phyloP scores from a whole-genome alignment of 2,888 invertebrate species.

The Drosophila barbarae region DNA sequence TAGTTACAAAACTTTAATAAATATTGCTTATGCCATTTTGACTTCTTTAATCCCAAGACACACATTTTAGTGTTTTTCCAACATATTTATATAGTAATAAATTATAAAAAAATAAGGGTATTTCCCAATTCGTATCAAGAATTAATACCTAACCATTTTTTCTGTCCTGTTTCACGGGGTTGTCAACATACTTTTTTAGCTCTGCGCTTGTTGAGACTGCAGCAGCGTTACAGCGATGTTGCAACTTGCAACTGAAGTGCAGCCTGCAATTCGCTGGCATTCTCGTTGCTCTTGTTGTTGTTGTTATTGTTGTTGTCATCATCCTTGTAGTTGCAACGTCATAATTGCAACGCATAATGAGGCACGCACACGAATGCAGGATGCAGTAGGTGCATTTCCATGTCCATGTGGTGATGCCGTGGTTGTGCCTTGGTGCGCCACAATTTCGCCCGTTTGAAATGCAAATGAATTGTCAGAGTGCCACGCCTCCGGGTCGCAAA shows the following conservation, averaged over 20 bases:
- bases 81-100: neutral
- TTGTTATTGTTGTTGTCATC: conserved; percentile 34
- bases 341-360: conserved; percentile 74
- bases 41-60: too few relatives aligned
- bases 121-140: neutral
- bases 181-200: conserved; percentile 71
- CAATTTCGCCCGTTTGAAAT: conserved; percentile 75
- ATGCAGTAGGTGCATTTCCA: conserved; percentile 14
- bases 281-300: conserved; percentile 21
- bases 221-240: conserved; percentile 28
- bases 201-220: conserved; percentile 74
- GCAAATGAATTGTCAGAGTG: conserved; percentile 71
- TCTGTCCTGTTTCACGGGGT: conserved; percentile 52
- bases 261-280: conserved; percentile 60
- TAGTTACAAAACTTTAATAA: too few relatives aligned
- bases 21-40: too few relatives aligned
- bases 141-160: conserved; percentile 1
- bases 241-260: conserved; percentile 66
- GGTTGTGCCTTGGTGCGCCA: conserved; percentile 45
- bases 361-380: conserved; percentile 38
- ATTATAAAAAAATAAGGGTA: neutral
- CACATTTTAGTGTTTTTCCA: too few relatives aligned
- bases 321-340: conserved; percentile 65
- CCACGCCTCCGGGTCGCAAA: conserved; percentile 55
- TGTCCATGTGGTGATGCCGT: neutral